Evolutionary conservation across 1,140 invertebrate genomes (phyloP).

Genomic region (Trachymyrmex cornetzi): DNA sequence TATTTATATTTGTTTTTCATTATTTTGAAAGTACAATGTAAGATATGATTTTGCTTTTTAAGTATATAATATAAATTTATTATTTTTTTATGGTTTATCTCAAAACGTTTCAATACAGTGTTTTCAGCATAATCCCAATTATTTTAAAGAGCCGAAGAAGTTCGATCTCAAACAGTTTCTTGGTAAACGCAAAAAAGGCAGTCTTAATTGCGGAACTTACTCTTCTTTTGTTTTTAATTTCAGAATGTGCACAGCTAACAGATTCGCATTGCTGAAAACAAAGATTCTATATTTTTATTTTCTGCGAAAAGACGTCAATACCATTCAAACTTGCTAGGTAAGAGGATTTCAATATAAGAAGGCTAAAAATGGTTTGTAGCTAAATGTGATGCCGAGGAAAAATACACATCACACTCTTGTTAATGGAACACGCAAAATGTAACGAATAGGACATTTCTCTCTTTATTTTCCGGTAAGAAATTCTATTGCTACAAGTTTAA

Average conservation of each 20-base stretch:
- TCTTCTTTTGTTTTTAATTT: no score
- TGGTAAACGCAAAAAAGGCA: no score
- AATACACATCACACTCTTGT: background rate
- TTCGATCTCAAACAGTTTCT: slow-evolving; percentile 87
- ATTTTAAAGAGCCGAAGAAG: slow-evolving; percentile 79
- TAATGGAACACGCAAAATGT: background rate
- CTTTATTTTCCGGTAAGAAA: no score
- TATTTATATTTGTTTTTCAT: no score
- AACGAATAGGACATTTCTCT: background rate
- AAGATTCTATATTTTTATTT: slow-evolving; percentile 86
- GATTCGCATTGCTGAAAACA: slow-evolving; percentile 88
- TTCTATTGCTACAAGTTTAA: no score
- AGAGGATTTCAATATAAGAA: slow-evolving; percentile 32
- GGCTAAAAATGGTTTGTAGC: slow-evolving; percentile 78
- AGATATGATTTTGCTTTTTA: no score
- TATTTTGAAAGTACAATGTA: no score
- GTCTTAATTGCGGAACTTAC: no score
- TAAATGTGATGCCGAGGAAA: slow-evolving; percentile 73
- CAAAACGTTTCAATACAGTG: no score
- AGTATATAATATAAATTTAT: no score
- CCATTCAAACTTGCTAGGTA: slow-evolving; percentile 75
- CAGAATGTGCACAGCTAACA: slow-evolving; percentile 82
- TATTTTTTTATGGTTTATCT: no score
- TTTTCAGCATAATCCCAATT: slow-evolving; percentile 27
- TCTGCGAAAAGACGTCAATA: slow-evolving; percentile 77